phyloP scores from a whole-genome alignment of 1,140 invertebrate genomes.

The Geopemphigus sp. region DNA sequence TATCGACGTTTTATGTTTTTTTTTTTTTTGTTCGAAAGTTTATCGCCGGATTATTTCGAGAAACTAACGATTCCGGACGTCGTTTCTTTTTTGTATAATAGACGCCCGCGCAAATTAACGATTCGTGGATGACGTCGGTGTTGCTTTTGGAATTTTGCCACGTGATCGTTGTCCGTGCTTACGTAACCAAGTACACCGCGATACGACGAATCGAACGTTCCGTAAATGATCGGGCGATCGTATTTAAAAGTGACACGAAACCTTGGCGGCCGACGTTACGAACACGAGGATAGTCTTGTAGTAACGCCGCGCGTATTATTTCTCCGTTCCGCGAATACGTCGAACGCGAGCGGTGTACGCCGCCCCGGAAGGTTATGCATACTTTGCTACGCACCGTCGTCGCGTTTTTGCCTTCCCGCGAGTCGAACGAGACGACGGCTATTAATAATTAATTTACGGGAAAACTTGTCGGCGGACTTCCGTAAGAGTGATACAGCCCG shows the following conservation, averaged over 20 bases:
- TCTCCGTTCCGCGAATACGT: no score
- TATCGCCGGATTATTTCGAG: not conserved
- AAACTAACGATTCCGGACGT: not conserved
- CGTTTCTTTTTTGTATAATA: not conserved
- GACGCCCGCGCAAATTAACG: not conserved
- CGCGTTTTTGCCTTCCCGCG: no score
- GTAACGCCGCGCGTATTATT: no score
- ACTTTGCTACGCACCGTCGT: no score
- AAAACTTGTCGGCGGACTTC: slow-evolving; percentile 35
- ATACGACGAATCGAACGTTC: not conserved
- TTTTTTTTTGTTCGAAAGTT: no score
- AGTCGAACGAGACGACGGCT: no score
- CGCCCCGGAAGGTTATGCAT: no score
- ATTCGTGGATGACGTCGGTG: not conserved
- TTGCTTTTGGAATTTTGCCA: not conserved
- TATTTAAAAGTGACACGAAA: not conserved
- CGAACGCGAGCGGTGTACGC: no score
- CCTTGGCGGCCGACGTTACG: not conserved
- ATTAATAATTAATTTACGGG: slow-evolving; percentile 1
- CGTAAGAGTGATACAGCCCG: slow-evolving; percentile 5
- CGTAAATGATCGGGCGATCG: not conserved
- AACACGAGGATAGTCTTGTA: no score
- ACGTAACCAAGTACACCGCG: not conserved
- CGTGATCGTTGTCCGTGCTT: not conserved
- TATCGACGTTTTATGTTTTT: no score